Conservation (phyloP, 2,797 vertebrate genomes). For the Typhlichthys eigenmanni region DNA sequence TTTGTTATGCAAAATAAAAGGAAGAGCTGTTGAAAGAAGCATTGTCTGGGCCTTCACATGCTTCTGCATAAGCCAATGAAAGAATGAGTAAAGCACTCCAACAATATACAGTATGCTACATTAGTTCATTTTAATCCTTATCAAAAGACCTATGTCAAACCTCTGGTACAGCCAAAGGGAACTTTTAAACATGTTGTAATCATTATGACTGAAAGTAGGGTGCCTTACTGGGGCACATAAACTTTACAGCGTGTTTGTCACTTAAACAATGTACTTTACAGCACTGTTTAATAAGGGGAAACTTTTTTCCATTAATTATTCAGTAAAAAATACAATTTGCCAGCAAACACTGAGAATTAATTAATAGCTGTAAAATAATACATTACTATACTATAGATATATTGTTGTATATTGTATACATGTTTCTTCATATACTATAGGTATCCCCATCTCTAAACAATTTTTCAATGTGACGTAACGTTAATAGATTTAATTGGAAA, state of each 20-base stretch:
- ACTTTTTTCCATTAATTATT: constrained; percentile 25
- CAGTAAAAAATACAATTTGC: constrained; percentile 1
- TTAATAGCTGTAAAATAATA: background rate
- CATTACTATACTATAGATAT: background rate
- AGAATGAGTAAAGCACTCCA: constrained; percentile 17
- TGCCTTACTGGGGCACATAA: constrained; percentile 19
- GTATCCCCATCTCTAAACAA: too few relatives aligned
- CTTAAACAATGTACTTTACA: constrained; percentile 41
- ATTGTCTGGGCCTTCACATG: constrained; percentile 47
- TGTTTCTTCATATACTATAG: too few relatives aligned
- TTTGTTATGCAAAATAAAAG: constrained; percentile 68
- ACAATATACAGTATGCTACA: constrained; percentile 22
- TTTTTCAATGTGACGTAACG: too few relatives aligned
- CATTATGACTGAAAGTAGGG: constrained; percentile 51
- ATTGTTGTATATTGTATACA: background rate
- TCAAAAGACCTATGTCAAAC: constrained; percentile 2
- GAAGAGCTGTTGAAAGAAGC: constrained; percentile 60
- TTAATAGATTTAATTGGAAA: too few relatives aligned
- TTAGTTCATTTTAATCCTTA: constrained; percentile 25
- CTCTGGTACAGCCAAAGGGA: constrained; percentile 9
- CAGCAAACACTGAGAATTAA: too few relatives aligned
- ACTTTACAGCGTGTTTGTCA: constrained; percentile 34
- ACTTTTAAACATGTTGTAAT: constrained; percentile 60
- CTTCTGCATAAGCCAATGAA: constrained; percentile 19
- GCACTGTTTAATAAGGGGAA: constrained; percentile 29